A percentile compares a stretch with the other conserved stretches of the same genome.
Evolutionary conservation across 2,113 vertebrate species (phyloP).

Genomic region (Clarias batrachus): DNA sequence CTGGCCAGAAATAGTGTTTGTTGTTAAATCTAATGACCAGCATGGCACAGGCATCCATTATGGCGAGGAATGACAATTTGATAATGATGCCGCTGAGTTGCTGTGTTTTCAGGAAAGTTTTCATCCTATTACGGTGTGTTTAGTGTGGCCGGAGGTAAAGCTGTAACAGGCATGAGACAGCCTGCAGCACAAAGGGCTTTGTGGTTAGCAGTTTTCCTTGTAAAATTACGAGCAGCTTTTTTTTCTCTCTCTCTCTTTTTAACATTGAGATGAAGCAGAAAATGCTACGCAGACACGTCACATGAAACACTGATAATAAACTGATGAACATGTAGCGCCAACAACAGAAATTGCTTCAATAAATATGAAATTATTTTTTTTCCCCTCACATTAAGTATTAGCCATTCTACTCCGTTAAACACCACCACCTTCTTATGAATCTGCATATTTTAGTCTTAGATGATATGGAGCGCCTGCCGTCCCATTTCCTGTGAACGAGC

Average conservation of each 20-base stretch:
- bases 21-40: slow-evolving; percentile 69
- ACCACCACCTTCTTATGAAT: neutral
- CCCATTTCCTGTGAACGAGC: neutral
- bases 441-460: neutral
- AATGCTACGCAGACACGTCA: neutral
- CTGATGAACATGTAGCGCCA: neutral
- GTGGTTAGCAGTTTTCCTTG: neutral
- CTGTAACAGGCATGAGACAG: neutral
- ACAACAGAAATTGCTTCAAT: neutral
- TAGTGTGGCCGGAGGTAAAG: neutral
- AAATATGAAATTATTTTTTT: neutral
- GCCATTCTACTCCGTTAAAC: neutral
- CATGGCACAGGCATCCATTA: slow-evolving; percentile 61
- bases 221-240: neutral
- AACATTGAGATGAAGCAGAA: neutral
- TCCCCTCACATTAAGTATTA: neutral
- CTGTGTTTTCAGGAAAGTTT: slow-evolving; percentile 33
- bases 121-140: slow-evolving; percentile 18
- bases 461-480: neutral
- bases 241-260: neutral
- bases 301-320: neutral
- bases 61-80: slow-evolving; percentile 59
- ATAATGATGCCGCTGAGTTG: slow-evolving; percentile 53
- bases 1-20: slow-evolving; percentile 60
- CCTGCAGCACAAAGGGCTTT: neutral